Base-by-base conservation (phyloP, 2,113 vertebrate species). In the Ceyx cyanopectus region DNA sequence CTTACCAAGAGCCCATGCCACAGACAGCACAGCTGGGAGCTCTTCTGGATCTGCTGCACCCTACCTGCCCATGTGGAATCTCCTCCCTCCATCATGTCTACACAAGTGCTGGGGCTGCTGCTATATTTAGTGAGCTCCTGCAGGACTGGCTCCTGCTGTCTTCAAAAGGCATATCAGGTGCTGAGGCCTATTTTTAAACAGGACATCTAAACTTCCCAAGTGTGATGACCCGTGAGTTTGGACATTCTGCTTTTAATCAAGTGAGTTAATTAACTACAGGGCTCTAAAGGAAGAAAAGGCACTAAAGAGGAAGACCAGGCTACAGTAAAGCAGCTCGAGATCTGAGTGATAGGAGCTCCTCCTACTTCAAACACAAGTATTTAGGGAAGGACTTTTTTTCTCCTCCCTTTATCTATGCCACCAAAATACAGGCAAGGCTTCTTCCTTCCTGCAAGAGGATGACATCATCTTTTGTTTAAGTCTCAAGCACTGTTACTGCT, bases 301-400 rank as follows among this genome's bases (percentile, higher is more conserved):
- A 94, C 92, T 92, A 94, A 97, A 96, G 93, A 89, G 65, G 84
- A 92, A 80, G 89, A 89, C 66, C 69, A 90, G 68, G 95, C 91
- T 87, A 86, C 83, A 93, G 85, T 57, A 91, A 95, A 51, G 78
- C 63, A 92, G 27, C 75, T 81, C 77, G 78, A 92, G 86, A 94
- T 87, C 85, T 48, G 40, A 89, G 60, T 0, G 45, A 94, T 58
- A 95, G 63, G 34, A 76, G 69, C 88, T 89, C 87, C 83, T 91
- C 83, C 89, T 79, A 48, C 80, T 94, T 85, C 73, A 92, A 92
- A 78, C 89, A 85, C 81, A 93, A 50, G 63, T 87, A 87, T 69
- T 81, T 75, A 76, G 51, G 41, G 74, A 91, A 88, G 78, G 63
- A 61, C 30, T 46, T 60, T 57, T n/a, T 30, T 4, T 6, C 24